Conservation (phyloP, 2,113 vertebrate genomes). For the Myotis yumanensis region DNA sequence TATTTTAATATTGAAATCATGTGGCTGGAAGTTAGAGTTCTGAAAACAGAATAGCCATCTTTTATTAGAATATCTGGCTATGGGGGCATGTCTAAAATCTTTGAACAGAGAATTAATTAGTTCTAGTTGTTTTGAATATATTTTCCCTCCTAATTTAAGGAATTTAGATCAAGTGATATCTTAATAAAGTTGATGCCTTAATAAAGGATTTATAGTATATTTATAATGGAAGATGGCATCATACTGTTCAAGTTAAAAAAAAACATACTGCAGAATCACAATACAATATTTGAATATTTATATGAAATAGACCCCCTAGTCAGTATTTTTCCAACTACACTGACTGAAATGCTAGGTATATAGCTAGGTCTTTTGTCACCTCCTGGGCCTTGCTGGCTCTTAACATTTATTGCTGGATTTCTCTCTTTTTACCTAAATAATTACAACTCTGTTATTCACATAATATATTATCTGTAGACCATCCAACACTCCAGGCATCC, state of each 20-base stretch:
- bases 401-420: neutral
- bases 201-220: neutral
- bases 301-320: neutral
- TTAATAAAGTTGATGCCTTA: conserved; percentile 10
- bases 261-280: neutral
- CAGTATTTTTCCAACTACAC: neutral
- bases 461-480: neutral
- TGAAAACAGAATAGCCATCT: neutral
- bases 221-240: neutral
- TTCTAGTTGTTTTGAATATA: neutral
- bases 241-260: neutral
- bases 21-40: neutral
- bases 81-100: neutral
- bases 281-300: neutral
- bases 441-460: neutral
- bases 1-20: conserved; percentile 16
- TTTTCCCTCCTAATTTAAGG: neutral
- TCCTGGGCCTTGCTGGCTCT: neutral
- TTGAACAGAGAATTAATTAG: neutral
- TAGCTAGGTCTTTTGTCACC: neutral
- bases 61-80: neutral
- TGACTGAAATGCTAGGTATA: neutral
- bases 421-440: neutral
- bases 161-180: neutral
- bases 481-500: neutral